Evolutionary conservation across 1,140 invertebrate species (phyloP).

Genomic region (Cydia pomonella): DNA sequence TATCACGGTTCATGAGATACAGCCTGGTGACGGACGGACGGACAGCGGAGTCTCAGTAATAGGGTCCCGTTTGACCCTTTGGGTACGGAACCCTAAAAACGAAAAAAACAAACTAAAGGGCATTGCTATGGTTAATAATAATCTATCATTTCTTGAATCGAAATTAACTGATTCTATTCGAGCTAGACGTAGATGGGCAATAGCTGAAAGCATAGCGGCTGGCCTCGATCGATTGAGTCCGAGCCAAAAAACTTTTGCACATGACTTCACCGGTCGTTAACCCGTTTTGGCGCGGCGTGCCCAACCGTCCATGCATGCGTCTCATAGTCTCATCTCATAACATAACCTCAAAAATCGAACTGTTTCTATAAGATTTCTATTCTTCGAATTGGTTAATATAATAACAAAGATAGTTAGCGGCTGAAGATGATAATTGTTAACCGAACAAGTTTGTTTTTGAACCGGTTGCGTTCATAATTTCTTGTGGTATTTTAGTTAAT

Average conservation of each 20-base stretch:
- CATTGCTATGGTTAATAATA: no score
- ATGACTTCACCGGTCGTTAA: conserved; percentile 31
- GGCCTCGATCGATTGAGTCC: conserved; percentile 20
- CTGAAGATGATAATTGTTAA: conserved; percentile 22
- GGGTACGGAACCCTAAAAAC: no score
- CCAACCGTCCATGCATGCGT: not conserved
- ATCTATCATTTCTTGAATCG: not conserved
- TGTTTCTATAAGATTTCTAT: conserved; percentile 21
- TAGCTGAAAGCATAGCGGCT: conserved; percentile 18
- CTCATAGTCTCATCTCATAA: not conserved
- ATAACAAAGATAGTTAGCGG: conserved; percentile 9
- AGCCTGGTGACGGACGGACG: no score
- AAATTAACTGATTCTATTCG: not conserved
- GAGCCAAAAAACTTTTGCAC: conserved; percentile 23
- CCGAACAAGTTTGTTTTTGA: conserved; percentile 1
- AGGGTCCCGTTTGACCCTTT: no score
- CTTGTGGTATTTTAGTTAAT: not conserved
- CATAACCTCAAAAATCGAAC: conserved; percentile 17
- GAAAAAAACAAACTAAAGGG: no score
- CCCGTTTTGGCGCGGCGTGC: conserved; percentile 13
- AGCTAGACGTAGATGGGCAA: not conserved
- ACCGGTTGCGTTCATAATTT: conserved; percentile 7
- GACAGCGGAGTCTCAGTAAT: no score
- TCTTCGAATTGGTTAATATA: conserved; percentile 15
- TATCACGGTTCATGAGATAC: no score